Percentiles rank a stretch among this genome's conserved stretches.
phyloP scores from a whole-genome alignment of 1,140 invertebrate species.

The Dinothrombium tinctorium region DNA sequence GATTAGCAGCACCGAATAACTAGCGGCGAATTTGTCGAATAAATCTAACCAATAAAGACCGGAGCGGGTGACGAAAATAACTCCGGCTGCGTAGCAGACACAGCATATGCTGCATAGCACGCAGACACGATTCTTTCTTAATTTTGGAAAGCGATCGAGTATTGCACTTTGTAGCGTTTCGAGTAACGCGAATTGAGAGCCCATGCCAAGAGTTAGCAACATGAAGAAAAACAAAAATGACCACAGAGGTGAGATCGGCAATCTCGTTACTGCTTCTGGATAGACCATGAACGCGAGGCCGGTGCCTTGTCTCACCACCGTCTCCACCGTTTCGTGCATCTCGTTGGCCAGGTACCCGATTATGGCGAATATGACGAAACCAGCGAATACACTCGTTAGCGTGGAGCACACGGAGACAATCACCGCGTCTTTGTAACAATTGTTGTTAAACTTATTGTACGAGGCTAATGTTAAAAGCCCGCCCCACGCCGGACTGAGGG shows the following conservation, averaged over 20 bases:
- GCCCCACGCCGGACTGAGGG: conserved; percentile 28
- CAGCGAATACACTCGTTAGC: conserved; percentile 21
- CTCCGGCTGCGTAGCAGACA: not conserved
- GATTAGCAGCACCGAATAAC: conserved; percentile 23
- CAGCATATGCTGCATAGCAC: conserved; percentile 5
- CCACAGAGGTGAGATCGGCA: conserved; percentile 21
- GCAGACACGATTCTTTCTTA: conserved; percentile 24
- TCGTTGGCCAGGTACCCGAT: conserved; percentile 24
- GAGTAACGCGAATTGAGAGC: conserved; percentile 23
- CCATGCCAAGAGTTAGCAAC: conserved; percentile 31
- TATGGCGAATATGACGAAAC: conserved; percentile 22
- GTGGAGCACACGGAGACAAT: conserved; percentile 20
- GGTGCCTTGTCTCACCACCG: conserved; percentile 18
- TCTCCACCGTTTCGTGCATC: conserved; percentile 16
- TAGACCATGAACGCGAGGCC: no score
- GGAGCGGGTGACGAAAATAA: conserved; percentile 19
- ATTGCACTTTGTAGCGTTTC: conserved; percentile 18
- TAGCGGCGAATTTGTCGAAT: conserved; percentile 27
- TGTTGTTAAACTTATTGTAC: conserved; percentile 33
- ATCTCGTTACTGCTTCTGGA: conserved; percentile 20
- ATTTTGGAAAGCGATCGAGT: conserved; percentile 17
- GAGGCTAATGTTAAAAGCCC: conserved; percentile 31
- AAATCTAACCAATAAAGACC: conserved; percentile 29
- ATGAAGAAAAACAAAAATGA: conserved; percentile 35
- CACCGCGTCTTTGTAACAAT: conserved; percentile 27